Evolutionary conservation across 2,888 invertebrate species (phyloP).

Genomic region (Heterodera filipjevi): DNA sequence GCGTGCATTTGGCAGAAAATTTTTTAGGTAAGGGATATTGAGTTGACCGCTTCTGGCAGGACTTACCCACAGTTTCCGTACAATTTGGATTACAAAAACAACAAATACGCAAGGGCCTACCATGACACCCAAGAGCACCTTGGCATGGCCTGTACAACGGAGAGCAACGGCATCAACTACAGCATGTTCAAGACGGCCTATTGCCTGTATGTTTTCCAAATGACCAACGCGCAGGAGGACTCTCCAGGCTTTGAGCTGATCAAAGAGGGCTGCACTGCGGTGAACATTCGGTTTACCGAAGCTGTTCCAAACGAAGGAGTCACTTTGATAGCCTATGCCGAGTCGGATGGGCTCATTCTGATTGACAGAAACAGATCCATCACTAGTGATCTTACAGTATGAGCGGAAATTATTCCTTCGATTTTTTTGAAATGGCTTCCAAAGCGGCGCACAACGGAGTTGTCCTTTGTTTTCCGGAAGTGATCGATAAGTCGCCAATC

Average conservation of each 20-base stretch:
- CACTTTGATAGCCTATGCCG: neutral
- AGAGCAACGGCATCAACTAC: neutral
- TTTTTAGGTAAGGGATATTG: slow-evolving; percentile 2
- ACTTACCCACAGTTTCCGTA: neutral
- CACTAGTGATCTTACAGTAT: neutral
- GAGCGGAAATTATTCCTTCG: neutral
- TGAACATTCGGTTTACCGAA: neutral
- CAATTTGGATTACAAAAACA: slow-evolving; percentile 5
- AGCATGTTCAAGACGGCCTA: too few relatives aligned
- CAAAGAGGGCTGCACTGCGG: neutral
- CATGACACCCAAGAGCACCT: neutral
- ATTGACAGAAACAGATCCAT: neutral
- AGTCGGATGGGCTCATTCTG: slow-evolving; percentile 3
- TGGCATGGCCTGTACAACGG: neutral
- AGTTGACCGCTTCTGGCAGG: slow-evolving; percentile 3
- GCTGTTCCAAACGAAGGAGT: neutral
- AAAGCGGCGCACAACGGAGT: neutral
- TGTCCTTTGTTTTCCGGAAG: neutral
- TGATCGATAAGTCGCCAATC: neutral
- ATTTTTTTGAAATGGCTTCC: neutral
- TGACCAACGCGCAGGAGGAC: slow-evolving; percentile 9
- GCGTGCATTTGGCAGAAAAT: neutral
- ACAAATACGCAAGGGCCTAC: neutral
- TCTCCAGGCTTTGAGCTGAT: slow-evolving; percentile 6
- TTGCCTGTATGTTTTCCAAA: neutral